Conservation (phyloP, 2,888 invertebrate genomes). For the Nudaria mundana region DNA sequence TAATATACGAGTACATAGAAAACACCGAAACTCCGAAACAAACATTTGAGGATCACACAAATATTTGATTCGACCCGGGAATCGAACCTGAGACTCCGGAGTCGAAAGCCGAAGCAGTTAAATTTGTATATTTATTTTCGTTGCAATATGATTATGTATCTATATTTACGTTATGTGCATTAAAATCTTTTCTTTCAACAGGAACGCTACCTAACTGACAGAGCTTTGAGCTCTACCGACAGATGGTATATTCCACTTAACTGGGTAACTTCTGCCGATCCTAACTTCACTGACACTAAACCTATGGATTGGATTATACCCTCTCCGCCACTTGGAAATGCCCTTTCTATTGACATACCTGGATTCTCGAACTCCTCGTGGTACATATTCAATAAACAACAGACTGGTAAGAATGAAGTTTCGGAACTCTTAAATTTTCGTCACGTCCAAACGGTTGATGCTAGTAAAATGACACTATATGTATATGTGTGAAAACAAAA, state of each 20-base stretch:
- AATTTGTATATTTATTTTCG: too few species aligned
- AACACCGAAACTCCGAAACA: too few species aligned
- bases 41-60: neutral
- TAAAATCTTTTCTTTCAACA: constrained; percentile 18
- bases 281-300: constrained; percentile 70
- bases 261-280: constrained; percentile 64
- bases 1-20: too few species aligned
- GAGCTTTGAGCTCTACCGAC: constrained; percentile 39
- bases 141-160: too few species aligned
- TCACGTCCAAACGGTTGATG: too few species aligned
- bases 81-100: too few species aligned
- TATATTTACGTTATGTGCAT: too few species aligned
- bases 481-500: too few species aligned
- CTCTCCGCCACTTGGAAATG: constrained; percentile 35
- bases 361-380: constrained; percentile 63
- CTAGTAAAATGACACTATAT: too few species aligned
- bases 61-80: neutral
- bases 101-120: too few species aligned
- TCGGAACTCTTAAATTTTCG: too few species aligned
- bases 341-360: constrained; percentile 45
- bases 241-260: constrained; percentile 81
- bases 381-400: constrained; percentile 84
- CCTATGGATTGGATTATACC: constrained; percentile 79
- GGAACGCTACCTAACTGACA: constrained; percentile 65
- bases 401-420: constrained; percentile 74